Percentiles rank a stretch among this genome's conserved stretches.
phyloP scores from a whole-genome alignment of 2,797 vertebrate genomes.

The Limosa lapponica region DNA sequence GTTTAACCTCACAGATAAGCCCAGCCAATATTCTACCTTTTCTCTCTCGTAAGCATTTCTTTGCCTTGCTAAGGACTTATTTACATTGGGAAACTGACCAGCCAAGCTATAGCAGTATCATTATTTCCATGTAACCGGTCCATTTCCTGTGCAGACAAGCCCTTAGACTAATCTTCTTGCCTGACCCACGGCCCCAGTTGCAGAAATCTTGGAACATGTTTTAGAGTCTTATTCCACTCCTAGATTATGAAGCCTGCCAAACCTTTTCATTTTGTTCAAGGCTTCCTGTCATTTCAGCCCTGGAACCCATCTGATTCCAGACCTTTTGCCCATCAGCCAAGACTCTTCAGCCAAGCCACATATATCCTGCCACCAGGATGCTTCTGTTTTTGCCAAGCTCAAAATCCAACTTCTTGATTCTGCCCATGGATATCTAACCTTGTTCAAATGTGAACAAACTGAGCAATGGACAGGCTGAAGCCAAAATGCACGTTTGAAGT shows the following conservation, averaged over 20 bases:
- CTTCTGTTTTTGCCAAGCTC: not conserved
- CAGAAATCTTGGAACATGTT: not conserved
- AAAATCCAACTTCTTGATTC: not conserved
- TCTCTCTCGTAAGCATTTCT: not conserved
- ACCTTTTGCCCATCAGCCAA: slow-evolving; percentile 6
- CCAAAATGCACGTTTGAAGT: not conserved
- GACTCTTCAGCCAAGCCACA: not conserved
- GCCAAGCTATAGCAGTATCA: not conserved
- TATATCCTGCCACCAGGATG: not conserved
- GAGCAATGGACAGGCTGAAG: not conserved
- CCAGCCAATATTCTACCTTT: not conserved
- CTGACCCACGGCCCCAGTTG: not conserved
- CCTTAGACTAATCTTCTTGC: not conserved
- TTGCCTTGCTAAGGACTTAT: not conserved
- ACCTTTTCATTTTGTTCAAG: not conserved
- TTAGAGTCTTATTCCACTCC: not conserved
- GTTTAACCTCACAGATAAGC: not conserved
- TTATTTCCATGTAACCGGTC: not conserved
- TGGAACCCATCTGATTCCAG: slow-evolving; percentile 4
- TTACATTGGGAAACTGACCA: not conserved
- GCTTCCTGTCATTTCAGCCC: not conserved
- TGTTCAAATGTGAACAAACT: not conserved
- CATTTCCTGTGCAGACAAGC: not conserved
- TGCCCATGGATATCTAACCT: not conserved
- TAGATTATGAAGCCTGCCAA: not conserved